Conservation (phyloP, 53 echinoderm and acorn worm genomes). For the Echinarachnius parma region DNA sequence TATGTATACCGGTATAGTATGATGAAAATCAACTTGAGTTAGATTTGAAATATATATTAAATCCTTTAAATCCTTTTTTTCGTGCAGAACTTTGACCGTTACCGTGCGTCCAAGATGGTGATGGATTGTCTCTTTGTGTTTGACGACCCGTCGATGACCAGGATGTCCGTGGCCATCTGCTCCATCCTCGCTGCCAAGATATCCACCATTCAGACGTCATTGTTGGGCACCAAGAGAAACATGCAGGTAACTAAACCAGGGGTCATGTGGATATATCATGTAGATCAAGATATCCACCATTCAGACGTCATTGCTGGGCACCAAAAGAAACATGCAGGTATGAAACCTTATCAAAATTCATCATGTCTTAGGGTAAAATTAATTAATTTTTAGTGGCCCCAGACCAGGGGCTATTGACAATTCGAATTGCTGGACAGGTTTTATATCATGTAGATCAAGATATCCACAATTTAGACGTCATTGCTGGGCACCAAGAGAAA, state of each 20-base stretch:
- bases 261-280: neutral
- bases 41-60: no score
- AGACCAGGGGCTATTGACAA: no score
- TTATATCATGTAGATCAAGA: conserved; percentile 93
- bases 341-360: neutral
- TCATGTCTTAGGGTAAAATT: no score
- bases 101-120: conserved; percentile 96
- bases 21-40: no score
- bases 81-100: conserved; percentile 91
- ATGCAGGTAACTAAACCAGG: conserved; percentile 73
- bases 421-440: conserved; percentile 90
- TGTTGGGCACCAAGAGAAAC: conserved; percentile 91
- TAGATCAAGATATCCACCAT: conserved; percentile 86
- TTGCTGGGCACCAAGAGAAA: conserved; percentile 90
- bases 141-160: conserved; percentile 89
- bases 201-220: conserved; percentile 90
- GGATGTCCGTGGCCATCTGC: conserved; percentile 96
- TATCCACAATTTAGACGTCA: conserved; percentile 93
- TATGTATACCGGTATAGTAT: no score
- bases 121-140: conserved; percentile 98
- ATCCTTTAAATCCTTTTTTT: no score
- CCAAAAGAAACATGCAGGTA: conserved; percentile 99
- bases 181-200: conserved; percentile 98
- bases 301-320: conserved; percentile 89
- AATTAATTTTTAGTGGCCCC: no score